Conservation (phyloP, 2,797 vertebrate genomes). For the Neosalanx taihuensis region DNA sequence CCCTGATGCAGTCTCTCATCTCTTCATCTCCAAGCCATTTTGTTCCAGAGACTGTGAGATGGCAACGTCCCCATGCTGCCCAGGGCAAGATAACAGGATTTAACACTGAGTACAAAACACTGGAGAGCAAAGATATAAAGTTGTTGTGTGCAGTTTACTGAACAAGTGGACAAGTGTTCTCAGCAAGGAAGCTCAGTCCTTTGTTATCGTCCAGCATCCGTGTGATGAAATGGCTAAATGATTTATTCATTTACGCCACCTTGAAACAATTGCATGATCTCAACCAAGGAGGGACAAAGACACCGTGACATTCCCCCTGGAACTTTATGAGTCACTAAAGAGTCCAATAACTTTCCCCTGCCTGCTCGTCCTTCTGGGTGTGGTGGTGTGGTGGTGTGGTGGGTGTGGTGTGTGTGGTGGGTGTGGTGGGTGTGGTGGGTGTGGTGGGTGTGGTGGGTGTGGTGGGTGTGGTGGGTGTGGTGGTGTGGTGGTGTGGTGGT, state of each 20-base stretch:
- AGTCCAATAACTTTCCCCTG: constrained; percentile 78
- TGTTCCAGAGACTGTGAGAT: neutral
- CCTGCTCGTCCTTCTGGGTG: neutral
- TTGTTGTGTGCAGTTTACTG: constrained; percentile 53
- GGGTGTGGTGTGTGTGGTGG: too few relatives aligned
- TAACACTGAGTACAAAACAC: constrained; percentile 22
- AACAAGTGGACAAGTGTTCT: constrained; percentile 61
- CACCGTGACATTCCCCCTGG: constrained; percentile 69
- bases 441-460: too few relatives aligned
- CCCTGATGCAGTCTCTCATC: neutral
- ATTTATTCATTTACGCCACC: constrained; percentile 75
- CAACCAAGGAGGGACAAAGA: constrained; percentile 67
- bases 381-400: too few relatives aligned
- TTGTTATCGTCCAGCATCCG: constrained; percentile 51
- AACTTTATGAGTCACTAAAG: constrained; percentile 80
- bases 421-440: too few relatives aligned
- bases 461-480: too few relatives aligned
- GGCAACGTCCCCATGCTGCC: constrained; percentile 3
- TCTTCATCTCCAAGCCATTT: neutral
- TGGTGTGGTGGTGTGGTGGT: too few relatives aligned
- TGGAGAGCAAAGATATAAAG: constrained; percentile 54
- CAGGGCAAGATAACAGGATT: neutral
- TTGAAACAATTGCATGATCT: constrained; percentile 75
- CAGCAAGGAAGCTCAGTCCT: constrained; percentile 50
- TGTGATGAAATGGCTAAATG: constrained; percentile 55